Percentiles rank a stretch among this genome's conserved stretches.
Conservation (phyloP, 2,797 vertebrate genomes). For the Megalops cyprinoides region DNA sequence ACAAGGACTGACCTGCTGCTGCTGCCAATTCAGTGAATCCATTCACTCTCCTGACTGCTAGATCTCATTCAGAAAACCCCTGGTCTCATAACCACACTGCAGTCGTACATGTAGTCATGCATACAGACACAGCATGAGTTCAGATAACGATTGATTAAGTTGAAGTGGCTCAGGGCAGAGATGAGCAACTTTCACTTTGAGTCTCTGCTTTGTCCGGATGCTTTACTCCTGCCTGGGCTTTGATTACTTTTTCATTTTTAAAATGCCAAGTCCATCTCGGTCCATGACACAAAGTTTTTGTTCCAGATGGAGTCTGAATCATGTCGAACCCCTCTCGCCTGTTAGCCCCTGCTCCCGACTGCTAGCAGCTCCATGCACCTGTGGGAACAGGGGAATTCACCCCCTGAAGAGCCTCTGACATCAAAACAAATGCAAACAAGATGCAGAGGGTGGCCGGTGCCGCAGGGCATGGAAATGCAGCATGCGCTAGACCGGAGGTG, state of each 20-base stretch:
- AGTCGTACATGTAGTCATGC: too few species aligned
- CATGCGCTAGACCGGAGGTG: constrained; percentile 20
- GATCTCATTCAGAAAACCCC: not conserved
- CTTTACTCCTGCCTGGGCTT: too few species aligned
- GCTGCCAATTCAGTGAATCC: not conserved
- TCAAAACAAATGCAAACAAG: constrained; percentile 51
- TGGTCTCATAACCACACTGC: too few species aligned
- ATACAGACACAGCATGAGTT: too few species aligned
- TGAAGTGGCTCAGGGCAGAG: too few species aligned
- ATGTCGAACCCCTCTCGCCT: constrained; percentile 24
- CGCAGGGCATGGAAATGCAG: not conserved
- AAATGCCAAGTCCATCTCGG: too few species aligned
- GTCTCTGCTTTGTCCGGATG: constrained; percentile 12
- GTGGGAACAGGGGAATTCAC: constrained; percentile 47
- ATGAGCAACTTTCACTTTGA: too few species aligned
- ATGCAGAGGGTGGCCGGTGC: constrained; percentile 15
- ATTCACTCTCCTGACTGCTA: not conserved
- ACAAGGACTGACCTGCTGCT: not conserved
- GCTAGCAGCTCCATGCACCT: constrained; percentile 59
- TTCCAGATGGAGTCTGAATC: constrained; percentile 47
- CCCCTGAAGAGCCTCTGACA: constrained; percentile 37
- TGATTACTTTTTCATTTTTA: too few species aligned
- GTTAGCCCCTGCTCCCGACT: constrained; percentile 47
- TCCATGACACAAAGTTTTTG: constrained; percentile 25
- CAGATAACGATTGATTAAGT: too few species aligned